Evolutionary conservation across 2,113 vertebrate species (phyloP), one percentile per base, ranked within the genome.

Genomic region (Hiodon tergisus): DNA sequence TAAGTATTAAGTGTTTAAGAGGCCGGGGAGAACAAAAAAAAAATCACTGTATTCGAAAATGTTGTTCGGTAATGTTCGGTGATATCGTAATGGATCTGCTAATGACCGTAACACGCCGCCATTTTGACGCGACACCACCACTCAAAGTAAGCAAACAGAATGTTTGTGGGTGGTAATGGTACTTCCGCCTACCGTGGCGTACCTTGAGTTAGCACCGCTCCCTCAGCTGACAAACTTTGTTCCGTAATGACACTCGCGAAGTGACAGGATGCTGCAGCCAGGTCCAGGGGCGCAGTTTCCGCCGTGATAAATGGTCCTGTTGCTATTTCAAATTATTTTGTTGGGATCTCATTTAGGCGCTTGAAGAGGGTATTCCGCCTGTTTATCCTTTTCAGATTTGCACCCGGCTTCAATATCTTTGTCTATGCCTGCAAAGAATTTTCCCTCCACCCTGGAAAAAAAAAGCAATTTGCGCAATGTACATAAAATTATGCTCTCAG

Each of bases 371-470:
- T 87, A 92, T 91, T 87, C 86, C 87, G 87, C 86, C 87, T 92
- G 90, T 92, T 91, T 91, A 91, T 92, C 90, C 89, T 89, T 89
- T 91, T 91, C 85, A 90, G 87, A 90, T 91, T 91, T 90, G 86
- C 88, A 88, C 88, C 31, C 69, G 81, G 86, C 86, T 91, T 87
- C 90, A 91, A 91, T 92, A 91, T 92, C 90, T 91, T 86, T 87
- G 85, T 88, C 87, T 89, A 85, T 87, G 88, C 89, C 89, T 90
- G 88, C 88, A 88, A 90, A 90, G 87, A 88, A 88, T 87, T 79
- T 82, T 82, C 85, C 84, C 82, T 76, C 83, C 84, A 85, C 84
- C 78, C 76, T 82, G 76, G 80, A 83, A 82, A 48, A 61, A 61
- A 90, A 84, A 84, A 88, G 90, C 88, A 89, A 91, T 92, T 90